A percentile compares a stretch with the other conserved stretches of the same genome.
Conservation (phyloP, 2,888 invertebrate genomes). For the Brachyptera risi region DNA sequence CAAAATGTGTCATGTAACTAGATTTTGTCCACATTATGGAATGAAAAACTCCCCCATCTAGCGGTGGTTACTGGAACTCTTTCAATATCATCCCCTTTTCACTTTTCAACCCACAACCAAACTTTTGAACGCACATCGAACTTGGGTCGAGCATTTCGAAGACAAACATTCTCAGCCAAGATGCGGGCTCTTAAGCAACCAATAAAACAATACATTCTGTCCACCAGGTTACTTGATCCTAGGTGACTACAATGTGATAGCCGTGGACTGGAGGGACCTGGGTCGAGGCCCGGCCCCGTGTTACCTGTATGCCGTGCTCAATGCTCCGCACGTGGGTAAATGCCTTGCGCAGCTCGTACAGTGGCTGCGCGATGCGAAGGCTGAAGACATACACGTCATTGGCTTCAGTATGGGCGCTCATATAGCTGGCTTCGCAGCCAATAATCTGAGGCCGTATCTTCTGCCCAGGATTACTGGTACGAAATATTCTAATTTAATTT, state of each 20-base stretch:
- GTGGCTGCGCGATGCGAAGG: neutral
- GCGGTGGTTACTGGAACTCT: too few relatives aligned
- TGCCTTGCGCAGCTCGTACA: constrained; percentile 4
- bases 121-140: too few relatives aligned
- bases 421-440: constrained; percentile 37
- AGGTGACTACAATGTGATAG: neutral
- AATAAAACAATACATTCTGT: too few relatives aligned
- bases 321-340: neutral
- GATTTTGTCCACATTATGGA: too few relatives aligned
- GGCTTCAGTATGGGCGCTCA: constrained; percentile 41
- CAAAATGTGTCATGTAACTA: too few relatives aligned
- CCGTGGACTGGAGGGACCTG: neutral
- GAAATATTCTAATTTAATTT: too few relatives aligned
- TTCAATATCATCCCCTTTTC: too few relatives aligned
- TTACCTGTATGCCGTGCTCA: constrained; percentile 1
- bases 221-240: neutral
- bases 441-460: constrained; percentile 17
- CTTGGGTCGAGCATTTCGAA: too few relatives aligned
- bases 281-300: neutral
- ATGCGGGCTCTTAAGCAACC: too few relatives aligned
- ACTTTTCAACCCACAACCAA: too few relatives aligned
- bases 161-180: too few relatives aligned
- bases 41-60: too few relatives aligned
- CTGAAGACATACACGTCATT: constrained; percentile 33
- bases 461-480: constrained; percentile 29